Base-by-base conservation (phyloP, 2,797 vertebrate species). In the Diglossa cyanea region DNA sequence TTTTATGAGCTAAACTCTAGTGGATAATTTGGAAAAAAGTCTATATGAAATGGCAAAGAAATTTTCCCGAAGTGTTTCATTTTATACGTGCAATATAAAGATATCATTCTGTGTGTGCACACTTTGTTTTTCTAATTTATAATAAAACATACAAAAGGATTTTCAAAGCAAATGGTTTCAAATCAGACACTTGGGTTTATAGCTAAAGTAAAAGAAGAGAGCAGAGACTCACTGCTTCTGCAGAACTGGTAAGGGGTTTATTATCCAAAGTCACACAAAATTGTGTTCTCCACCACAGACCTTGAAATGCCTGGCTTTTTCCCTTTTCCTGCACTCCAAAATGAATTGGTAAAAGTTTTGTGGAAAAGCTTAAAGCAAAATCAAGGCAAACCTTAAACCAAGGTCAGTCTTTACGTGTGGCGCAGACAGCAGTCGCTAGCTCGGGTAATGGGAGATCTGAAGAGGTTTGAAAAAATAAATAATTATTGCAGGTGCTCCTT, bases 391-490 rank as follows among this genome's bases (percentile, higher is more conserved):
- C 9, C 33, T 11, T 37, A 39, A 63, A 11, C 7, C 9, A 28
- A 48, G 39, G 18, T 60, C 35, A 21, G 8, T 3, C 19, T 44
- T 71, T 4, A 3, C 0, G 9, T 2, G 18, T 1, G 12, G 3
- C 1, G 1, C 15, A 1, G 7, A 2, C 14, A 6, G 5, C 0
- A 0, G 5, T 2, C 6, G 4, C 42, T 17, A 12, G 11, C 15
- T 7, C 42, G 35, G 7, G 5, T 1, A 30, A 15, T 1, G 8
- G 37, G 72, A 74, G 15, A 54, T 10, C 15, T 8, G 2, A 51
- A 28, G 11, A 28, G 14, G 11, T 31, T 30, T 47, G 19, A 63
- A 86, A 86, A 74, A 57, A 16, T 1, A 63, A 70, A 48, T 42
- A 45, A 42, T 70, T 63, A 39, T 51, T 51, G 9, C 39, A 10